Conservation (phyloP, 2,113 vertebrate genomes). For the Hypomesus transpacificus region DNA sequence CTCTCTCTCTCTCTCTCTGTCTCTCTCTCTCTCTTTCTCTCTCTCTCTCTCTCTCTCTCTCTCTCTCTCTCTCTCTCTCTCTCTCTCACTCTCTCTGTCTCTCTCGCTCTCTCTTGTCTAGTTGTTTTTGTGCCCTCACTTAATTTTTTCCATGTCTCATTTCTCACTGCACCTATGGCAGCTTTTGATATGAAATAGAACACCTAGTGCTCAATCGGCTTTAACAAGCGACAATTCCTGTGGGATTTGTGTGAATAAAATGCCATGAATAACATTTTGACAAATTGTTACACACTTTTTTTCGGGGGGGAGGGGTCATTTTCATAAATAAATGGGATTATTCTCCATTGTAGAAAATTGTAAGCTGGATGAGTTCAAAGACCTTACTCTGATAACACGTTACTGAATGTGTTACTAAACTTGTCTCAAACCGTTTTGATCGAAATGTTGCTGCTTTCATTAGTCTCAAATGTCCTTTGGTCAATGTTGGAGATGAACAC, state of each 20-base stretch:
- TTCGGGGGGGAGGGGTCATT: neutral
- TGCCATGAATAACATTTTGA: constrained; percentile 12
- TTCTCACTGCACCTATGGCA: constrained; percentile 6
- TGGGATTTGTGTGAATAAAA: constrained; percentile 10
- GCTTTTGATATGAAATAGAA: neutral
- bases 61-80: neutral
- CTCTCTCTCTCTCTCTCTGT: too few species aligned
- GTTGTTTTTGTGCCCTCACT: neutral
- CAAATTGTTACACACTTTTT: neutral
- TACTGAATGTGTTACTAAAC: too few species aligned
- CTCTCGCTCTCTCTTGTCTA: neutral
- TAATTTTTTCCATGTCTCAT: constrained; percentile 12
- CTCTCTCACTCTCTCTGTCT: too few species aligned
- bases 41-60: constrained; percentile 2
- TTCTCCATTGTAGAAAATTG: too few species aligned
- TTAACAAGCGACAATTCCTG: constrained; percentile 9
- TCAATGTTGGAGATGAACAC: too few species aligned
- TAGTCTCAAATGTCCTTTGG: too few species aligned
- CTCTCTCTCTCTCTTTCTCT: too few species aligned
- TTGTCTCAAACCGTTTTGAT: neutral
- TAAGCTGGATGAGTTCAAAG: too few species aligned
- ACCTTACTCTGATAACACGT: too few species aligned
- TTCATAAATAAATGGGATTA: too few species aligned
- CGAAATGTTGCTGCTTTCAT: too few species aligned
- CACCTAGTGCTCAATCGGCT: neutral